Conservation (phyloP, 2,113 vertebrate genomes). For the Burhinus bistriatus region DNA sequence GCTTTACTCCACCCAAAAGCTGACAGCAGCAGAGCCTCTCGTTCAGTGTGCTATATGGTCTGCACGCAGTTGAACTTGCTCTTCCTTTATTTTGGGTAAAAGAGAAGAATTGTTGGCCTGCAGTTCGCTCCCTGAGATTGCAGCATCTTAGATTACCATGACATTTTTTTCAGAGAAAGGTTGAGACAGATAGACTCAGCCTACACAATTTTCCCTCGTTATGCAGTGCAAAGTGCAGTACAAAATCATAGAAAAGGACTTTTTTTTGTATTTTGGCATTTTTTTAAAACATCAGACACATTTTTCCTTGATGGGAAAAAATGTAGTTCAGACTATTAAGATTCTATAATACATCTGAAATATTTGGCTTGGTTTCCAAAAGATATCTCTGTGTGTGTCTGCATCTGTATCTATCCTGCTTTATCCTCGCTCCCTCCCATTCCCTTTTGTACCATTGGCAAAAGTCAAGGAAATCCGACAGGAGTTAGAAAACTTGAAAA, state of each 20-base stretch:
- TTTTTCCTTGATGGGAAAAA: background rate
- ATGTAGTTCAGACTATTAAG: background rate
- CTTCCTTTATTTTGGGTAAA: background rate
- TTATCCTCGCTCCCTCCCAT: background rate
- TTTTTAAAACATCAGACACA: background rate
- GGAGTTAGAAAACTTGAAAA: background rate
- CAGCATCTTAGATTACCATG: background rate
- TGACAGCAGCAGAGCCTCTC: background rate
- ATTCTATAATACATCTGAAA: background rate
- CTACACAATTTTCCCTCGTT: background rate
- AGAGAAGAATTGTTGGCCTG: background rate
- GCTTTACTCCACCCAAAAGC: background rate
- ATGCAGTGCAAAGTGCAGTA: background rate
- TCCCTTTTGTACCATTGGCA: background rate
- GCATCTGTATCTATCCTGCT: background rate
- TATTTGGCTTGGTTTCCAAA: background rate
- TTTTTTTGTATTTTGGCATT: background rate
- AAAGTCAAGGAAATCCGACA: background rate
- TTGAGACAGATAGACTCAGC: background rate
- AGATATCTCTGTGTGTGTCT: background rate
- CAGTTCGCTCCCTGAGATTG: background rate
- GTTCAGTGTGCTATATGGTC: fast-evolving
- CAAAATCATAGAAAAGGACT: background rate
- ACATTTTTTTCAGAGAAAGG: background rate
- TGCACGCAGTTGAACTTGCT: background rate